Conservation (phyloP, 2,888 invertebrate species). For the Acleris literana region DNA sequence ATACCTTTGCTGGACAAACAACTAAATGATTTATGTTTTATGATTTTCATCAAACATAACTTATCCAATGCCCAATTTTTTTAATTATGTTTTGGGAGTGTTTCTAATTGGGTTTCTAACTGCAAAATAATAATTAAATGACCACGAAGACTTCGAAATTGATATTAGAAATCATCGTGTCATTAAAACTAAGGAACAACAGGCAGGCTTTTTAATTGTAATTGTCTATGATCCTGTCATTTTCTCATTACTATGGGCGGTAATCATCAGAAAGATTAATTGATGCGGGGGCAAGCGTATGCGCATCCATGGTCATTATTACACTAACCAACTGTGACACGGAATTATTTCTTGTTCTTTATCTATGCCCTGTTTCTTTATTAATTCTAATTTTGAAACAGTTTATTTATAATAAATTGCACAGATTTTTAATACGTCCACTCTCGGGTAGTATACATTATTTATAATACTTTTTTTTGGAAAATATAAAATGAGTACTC, state of each 20-base stretch:
- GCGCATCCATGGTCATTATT: slow-evolving; percentile 8
- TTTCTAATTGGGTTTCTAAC: too few relatives aligned
- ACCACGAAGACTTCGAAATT: neutral
- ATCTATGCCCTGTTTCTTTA: neutral
- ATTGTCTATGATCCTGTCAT: slow-evolving; percentile 20
- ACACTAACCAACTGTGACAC: slow-evolving; percentile 14
- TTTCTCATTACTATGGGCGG: slow-evolving; percentile 15
- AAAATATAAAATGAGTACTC: too few relatives aligned
- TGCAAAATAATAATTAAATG: too few relatives aligned
- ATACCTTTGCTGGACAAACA: too few relatives aligned
- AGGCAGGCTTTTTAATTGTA: neutral
- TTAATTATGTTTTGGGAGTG: too few relatives aligned
- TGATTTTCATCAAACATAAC: too few relatives aligned
- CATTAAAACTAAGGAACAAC: neutral
- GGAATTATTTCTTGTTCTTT: neutral
- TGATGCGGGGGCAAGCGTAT: slow-evolving; percentile 15
- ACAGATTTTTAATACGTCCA: too few relatives aligned
- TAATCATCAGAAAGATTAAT: slow-evolving; percentile 16
- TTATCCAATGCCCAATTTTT: too few relatives aligned
- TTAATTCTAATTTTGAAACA: neutral
- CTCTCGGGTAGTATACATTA: too few relatives aligned
- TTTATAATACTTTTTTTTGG: too few relatives aligned
- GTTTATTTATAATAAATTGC: too few relatives aligned
- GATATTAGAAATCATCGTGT: neutral
- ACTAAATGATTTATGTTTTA: too few relatives aligned